Evolutionary conservation across 1,140 invertebrate genomes (phyloP).

Genomic region (Bombus ignitus): DNA sequence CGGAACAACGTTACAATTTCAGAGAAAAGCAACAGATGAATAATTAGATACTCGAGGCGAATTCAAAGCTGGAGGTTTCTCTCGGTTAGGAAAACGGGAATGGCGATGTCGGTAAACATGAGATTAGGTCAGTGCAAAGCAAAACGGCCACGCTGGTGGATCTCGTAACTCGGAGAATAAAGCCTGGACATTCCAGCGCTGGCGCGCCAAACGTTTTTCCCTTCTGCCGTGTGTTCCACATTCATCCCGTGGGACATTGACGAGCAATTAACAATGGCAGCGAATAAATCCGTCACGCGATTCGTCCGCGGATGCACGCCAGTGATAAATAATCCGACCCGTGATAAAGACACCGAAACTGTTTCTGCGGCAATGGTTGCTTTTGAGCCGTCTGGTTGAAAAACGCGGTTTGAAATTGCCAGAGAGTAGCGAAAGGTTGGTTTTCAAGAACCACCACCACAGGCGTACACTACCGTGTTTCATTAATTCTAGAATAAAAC

Average conservation of each 20-base stretch:
- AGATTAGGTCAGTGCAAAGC: neutral
- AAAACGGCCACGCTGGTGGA: neutral
- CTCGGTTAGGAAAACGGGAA: neutral
- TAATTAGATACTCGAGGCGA: neutral
- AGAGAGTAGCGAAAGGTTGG: neutral
- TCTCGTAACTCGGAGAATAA: neutral
- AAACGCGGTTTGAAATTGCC: slow-evolving; percentile 32
- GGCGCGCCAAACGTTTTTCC: neutral
- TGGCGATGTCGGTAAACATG: slow-evolving; percentile 15
- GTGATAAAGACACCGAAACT: slow-evolving; percentile 18
- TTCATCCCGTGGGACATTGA: slow-evolving; percentile 3
- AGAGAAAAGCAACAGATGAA: neutral
- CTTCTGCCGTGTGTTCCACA: neutral
- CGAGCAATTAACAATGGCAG: slow-evolving; percentile 29
- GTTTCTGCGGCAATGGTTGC: neutral
- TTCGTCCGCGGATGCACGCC: neutral
- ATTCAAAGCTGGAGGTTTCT: neutral
- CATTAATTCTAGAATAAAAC: slow-evolving; percentile 24
- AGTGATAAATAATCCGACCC: slow-evolving; percentile 21
- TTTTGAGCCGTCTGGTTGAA: slow-evolving; percentile 17
- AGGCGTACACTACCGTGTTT: neutral
- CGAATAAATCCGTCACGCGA: slow-evolving; percentile 7
- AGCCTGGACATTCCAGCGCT: neutral
- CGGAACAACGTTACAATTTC: neutral
- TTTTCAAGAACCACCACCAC: slow-evolving; percentile 9